Percentiles rank a stretch among this genome's conserved stretches.
phyloP scores from a whole-genome alignment of 92 coral and sea anemone genomes.

The Phenganax subtilis region DNA sequence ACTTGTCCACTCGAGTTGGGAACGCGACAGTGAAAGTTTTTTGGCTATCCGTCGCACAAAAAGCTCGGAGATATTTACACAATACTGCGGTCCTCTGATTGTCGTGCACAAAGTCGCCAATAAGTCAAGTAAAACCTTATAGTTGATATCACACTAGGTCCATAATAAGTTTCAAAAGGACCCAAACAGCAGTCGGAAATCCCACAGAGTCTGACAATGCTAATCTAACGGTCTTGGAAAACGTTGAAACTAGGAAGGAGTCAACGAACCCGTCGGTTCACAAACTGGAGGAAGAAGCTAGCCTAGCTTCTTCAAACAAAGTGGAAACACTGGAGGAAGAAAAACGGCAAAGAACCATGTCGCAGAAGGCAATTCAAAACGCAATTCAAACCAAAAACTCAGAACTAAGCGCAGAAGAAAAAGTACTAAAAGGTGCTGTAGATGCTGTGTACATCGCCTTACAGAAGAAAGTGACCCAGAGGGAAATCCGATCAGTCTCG shows the following conservation, averaged over 20 bases:
- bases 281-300: background rate
- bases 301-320: background rate
- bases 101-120: background rate
- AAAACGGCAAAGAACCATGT: slow-evolving; percentile 30
- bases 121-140: too few species aligned
- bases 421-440: slow-evolving; percentile 16
- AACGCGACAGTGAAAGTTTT: slow-evolving; percentile 16
- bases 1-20: background rate
- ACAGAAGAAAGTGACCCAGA: background rate
- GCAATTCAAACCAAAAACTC: slow-evolving; percentile 18
- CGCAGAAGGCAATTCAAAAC: slow-evolving; percentile 43
- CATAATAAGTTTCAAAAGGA: background rate
- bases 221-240: background rate
- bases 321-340: background rate
- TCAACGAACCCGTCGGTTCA: slow-evolving; percentile 14
- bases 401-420: slow-evolving; percentile 14
- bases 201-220: background rate
- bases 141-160: too few species aligned
- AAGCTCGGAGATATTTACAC: too few species aligned
- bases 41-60: too few species aligned
- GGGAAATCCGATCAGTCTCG: background rate
- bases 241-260: background rate
- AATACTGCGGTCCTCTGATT: too few species aligned
- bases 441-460: slow-evolving; percentile 13
- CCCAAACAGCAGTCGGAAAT: background rate